These are phyloP conservation scores for Eulemur rufifrons DNA, from an alignment of 2,113 vertebrate species.

Conservation along the genomic window DNA sequence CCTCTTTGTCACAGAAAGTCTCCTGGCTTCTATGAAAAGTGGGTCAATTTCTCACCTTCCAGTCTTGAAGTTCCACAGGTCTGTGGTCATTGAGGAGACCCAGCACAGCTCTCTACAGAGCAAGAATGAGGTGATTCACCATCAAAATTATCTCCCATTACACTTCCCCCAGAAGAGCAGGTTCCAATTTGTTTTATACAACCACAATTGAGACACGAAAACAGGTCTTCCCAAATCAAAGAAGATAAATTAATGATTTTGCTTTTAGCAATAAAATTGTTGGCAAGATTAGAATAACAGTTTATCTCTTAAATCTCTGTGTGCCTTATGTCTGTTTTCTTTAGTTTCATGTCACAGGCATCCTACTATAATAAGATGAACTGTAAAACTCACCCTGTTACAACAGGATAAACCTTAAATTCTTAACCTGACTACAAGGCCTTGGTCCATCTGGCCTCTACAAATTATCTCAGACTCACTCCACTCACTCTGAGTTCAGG, in stretches of 20 bases:
- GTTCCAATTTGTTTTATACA: not conserved
- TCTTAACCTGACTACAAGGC: not conserved
- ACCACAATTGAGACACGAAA: not conserved
- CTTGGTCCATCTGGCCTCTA: not conserved
- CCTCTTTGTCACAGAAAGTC: not conserved
- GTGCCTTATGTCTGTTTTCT: not conserved
- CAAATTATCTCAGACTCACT: not conserved
- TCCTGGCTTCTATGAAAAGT: not conserved
- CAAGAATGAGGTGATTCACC: not conserved
- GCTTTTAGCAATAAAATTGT: not conserved
- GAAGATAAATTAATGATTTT: not conserved
- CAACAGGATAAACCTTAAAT: not conserved
- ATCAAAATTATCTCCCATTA: not conserved
- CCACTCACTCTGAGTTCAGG: not conserved
- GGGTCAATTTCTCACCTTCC: not conserved
- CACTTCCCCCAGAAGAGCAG: too few relatives aligned
- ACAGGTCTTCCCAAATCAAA: not conserved
- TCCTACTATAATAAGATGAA: not conserved
- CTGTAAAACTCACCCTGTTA: not conserved
- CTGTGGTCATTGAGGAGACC: not conserved
- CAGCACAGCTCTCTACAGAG: not conserved
- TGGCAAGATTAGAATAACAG: not conserved
- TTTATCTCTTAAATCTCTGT: not conserved
- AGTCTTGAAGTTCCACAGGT: not conserved
- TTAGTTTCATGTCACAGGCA: not conserved